Base-by-base conservation (phyloP, 1,140 invertebrate species). In the Drosophila rhopaloa region DNA sequence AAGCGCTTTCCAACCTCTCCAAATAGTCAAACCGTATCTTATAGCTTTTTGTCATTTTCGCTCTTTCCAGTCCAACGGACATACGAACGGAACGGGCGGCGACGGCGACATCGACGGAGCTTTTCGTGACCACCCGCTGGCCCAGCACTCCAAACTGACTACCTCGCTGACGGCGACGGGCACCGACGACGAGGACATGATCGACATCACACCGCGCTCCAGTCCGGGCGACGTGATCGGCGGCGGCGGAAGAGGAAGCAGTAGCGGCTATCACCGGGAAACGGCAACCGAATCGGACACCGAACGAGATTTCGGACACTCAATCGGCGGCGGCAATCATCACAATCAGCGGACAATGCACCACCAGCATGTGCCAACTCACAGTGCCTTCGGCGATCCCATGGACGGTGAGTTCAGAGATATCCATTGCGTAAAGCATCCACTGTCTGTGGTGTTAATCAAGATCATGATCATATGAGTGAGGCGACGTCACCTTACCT, bases 111-210 rank as follows among this genome's bases (percentile, higher is more conserved):
- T 51, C 38, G 80, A 75, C 41, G 58, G 57, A n/a, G 40, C 56
- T 55, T 81, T 76, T 56, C 68, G 66, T 35, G 77, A 92, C 67
- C 90, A 92, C 77, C 84, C 86, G 44, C 59, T 91, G 16, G 91
- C 88, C 35, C 80, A 81, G 13, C 76, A 78, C 53, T 54, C 81
- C 6, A 82, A 80, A 32, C 58, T 62, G 47, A 88, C 83, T 60
- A 89, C 91, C 47, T 84, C 86, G 58, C 58, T 90, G 68, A 85
- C 84, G 72, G 27, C 70, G 8, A 90, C 91, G 61, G 65, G 47
- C 40, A 92, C 91, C 59, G 94, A 94, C 61, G 94, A 95, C 84
- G 95, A 95, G 81, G 95, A 95, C 81, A 95, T 95, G 94, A 94
- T 95, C 59, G 94, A 95, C 81, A 95, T 95, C 43, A 94, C 94